Percentiles rank a stretch among this genome's conserved stretches.
Conservation (phyloP, 2,113 vertebrate genomes). For the Psilopsiagon aurifrons region DNA sequence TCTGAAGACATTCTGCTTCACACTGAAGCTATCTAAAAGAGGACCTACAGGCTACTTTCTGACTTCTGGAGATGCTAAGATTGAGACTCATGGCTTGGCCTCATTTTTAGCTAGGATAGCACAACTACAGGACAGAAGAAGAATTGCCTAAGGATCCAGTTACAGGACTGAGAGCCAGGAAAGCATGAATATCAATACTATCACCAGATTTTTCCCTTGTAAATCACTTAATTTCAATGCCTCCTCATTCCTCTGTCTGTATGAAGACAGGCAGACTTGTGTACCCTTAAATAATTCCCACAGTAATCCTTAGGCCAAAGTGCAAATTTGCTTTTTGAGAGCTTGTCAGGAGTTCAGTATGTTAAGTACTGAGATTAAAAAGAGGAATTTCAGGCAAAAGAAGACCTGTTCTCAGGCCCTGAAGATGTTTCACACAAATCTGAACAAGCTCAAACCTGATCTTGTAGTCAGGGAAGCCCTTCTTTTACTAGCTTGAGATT, state of each 20-base stretch:
- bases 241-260: not conserved
- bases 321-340: not conserved
- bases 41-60: not conserved
- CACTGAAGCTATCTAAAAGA: not conserved
- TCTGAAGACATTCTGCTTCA: not conserved
- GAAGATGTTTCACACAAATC: not conserved
- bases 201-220: not conserved
- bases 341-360: not conserved
- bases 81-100: not conserved
- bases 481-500: not conserved
- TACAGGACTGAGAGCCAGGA: conserved; percentile 4
- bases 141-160: not conserved
- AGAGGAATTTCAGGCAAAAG: not conserved
- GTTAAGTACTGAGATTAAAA: not conserved
- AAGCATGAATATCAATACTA: not conserved
- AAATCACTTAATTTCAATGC: not conserved
- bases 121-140: not conserved
- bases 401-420: not conserved
- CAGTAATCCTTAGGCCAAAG: not conserved
- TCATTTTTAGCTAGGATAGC: not conserved
- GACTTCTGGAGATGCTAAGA: not conserved
- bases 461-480: not conserved
- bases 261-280: not conserved
- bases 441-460: not conserved
- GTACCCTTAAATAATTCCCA: not conserved